phyloP scores from a whole-genome alignment of 2,113 vertebrate species.

The Coracopsis vasa region DNA sequence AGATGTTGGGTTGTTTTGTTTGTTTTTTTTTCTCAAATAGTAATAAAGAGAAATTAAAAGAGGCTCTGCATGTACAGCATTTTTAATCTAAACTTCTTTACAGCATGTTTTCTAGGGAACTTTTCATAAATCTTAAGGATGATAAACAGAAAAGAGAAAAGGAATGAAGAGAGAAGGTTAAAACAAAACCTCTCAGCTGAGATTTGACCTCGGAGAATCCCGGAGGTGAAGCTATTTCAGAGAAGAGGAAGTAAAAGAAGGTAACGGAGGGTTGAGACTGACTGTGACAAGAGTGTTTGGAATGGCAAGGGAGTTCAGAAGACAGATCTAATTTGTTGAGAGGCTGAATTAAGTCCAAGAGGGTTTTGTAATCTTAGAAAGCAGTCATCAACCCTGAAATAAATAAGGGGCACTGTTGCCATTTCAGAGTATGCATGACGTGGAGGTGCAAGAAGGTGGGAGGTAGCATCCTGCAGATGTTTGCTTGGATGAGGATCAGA shows the following conservation, averaged over 20 bases:
- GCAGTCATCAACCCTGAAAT: background rate
- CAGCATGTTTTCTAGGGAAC: slow-evolving; percentile 47
- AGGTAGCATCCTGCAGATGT: background rate
- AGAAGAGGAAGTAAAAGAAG: slow-evolving; percentile 21
- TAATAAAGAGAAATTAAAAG: background rate
- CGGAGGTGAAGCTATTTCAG: background rate
- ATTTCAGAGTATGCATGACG: rapidly evolving
- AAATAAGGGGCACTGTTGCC: background rate
- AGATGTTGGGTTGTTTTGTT: background rate
- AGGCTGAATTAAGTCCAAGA: background rate
- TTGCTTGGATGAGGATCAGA: background rate
- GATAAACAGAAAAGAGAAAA: slow-evolving; percentile 41
- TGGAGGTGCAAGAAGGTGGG: background rate
- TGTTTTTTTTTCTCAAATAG: background rate
- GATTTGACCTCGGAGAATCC: slow-evolving; percentile 22
- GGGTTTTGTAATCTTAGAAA: background rate
- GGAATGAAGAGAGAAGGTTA: slow-evolving; percentile 53
- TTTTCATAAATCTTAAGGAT: slow-evolving; percentile 16
- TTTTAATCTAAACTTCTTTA: slow-evolving; percentile 10
- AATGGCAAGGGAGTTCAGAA: background rate
- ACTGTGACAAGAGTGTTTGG: background rate
- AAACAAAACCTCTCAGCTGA: background rate
- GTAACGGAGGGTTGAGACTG: background rate
- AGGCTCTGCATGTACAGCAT: background rate
- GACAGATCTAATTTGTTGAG: background rate